phyloP scores from a whole-genome alignment of 2,888 invertebrate species.

The Oligia fasciuncula region DNA sequence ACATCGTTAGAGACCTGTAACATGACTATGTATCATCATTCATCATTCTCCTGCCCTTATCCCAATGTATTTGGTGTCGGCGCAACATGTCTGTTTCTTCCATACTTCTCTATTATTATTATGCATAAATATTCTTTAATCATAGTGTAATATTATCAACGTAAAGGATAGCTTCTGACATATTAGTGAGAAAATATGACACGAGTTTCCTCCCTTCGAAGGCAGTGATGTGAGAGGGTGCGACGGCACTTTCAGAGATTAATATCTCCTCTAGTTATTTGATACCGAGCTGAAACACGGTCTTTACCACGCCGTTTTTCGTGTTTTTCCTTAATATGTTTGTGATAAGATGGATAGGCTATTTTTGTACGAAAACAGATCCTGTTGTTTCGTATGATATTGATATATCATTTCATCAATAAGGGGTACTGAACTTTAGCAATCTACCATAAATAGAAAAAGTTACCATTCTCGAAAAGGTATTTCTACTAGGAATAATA shows the following conservation, averaged over 20 bases:
- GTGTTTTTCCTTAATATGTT: constrained; percentile 42
- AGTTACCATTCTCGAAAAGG: background rate
- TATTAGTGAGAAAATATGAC: constrained; percentile 24
- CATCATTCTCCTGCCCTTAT: too few relatives aligned
- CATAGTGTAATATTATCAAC: constrained; percentile 3
- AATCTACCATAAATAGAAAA: background rate
- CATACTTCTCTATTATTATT: too few relatives aligned
- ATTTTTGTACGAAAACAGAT: constrained; percentile 28
- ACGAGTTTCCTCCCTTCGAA: constrained; percentile 61
- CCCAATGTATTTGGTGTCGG: too few relatives aligned
- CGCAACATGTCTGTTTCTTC: too few relatives aligned
- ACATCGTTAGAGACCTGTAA: constrained; percentile 18
- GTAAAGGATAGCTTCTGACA: background rate
- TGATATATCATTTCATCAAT: constrained; percentile 20
- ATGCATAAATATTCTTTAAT: too few relatives aligned
- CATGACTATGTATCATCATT: constrained; percentile 20
- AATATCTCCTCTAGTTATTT: constrained; percentile 70
- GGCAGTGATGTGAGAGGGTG: constrained; percentile 65
- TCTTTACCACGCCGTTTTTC: constrained; percentile 19
- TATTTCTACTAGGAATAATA: background rate
- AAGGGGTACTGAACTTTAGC: background rate
- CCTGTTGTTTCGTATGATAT: constrained; percentile 17
- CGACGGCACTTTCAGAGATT: constrained; percentile 69
- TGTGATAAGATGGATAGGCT: constrained; percentile 7
- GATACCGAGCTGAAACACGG: constrained; percentile 40